Base-by-base conservation (phyloP, 1,140 invertebrate species). In the Ceratina calcarata region DNA sequence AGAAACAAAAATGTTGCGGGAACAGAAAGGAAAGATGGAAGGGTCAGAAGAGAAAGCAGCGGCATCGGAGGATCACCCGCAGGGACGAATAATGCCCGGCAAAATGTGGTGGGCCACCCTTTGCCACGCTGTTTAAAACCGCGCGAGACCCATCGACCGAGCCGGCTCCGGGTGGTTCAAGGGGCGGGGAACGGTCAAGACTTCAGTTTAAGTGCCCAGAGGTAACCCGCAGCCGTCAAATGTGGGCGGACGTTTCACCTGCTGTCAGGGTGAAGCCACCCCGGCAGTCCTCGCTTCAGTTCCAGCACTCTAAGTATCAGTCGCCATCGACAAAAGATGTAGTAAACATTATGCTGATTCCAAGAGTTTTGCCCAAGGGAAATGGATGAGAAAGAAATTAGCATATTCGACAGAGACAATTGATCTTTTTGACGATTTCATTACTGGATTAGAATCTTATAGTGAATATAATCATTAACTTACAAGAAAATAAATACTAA, bases 41-140 rank as follows among this genome's bases (percentile, higher is more conserved):
- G 80, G 80, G 76, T 82, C 76, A 61, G 67, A 20, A 49, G 73
- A n/a, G 27, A 78, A 73, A 79, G 78, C 80, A 80, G 77, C 65
- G 74, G 73, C 58, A 68, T 57, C 68, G 65, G 67, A 83, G 78
- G 87, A 88, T 88, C 91, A 89, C 90, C 91, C 89, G 90, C 86
- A 68, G 90, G 86, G 90, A 81, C 72, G 89, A 91, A 92, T 91
- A 93, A 92, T 92, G 69, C 76, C 71, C 69, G 76, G 89, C 87
- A 89, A 92, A 91, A 91, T 90, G 88, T 75, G 82, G 86, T 83
- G 89, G 89, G 89, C 89, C 90, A 91, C 86, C 92, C 91, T 86
- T 91, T 87, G 88, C 89, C 85, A 86, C 83, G 84, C 81, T 86
- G 88, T 89, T 88, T 88, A 82, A 85, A 89, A 75, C 78, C 69